Percentiles rank a stretch among this genome's conserved stretches.
Evolutionary conservation across 2,888 invertebrate species (phyloP).

Genomic region (Malthinus seriepunctatus): DNA sequence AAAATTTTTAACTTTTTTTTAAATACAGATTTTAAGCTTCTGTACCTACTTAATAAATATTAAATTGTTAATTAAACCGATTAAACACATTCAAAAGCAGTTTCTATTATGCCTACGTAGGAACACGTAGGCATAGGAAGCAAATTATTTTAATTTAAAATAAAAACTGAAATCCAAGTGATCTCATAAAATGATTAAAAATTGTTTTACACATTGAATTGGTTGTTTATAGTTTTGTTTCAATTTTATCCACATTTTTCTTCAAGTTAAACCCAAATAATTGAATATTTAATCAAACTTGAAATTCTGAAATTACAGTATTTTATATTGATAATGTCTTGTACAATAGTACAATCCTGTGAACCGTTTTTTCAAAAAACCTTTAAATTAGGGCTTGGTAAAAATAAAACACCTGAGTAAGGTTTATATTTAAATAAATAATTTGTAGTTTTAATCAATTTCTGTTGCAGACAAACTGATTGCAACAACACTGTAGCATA

Average conservation of each 20-base stretch:
- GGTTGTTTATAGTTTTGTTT: constrained; percentile 14
- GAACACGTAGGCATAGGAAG: too few species aligned
- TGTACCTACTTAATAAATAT: too few species aligned
- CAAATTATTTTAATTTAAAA: too few species aligned
- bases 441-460: not conserved
- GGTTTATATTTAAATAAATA: not conserved
- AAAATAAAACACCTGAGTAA: not conserved
- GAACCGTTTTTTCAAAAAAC: not conserved
- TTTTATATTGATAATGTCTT: constrained; percentile 1
- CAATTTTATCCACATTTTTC: not conserved
- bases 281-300: not conserved
- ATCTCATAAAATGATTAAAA: too few species aligned
- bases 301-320: constrained; percentile 7
- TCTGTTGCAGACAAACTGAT: not conserved
- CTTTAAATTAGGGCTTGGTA: not conserved
- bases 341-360: constrained; percentile 6
- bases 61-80: too few species aligned
- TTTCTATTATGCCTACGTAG: too few species aligned
- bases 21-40: too few species aligned
- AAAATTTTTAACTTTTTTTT: too few species aligned
- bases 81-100: too few species aligned
- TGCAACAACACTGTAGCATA: not conserved
- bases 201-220: too few species aligned
- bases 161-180: too few species aligned
- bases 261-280: not conserved